Evolutionary conservation across 2,888 invertebrate genomes (phyloP).

Genomic region (Aphodius granarius): DNA sequence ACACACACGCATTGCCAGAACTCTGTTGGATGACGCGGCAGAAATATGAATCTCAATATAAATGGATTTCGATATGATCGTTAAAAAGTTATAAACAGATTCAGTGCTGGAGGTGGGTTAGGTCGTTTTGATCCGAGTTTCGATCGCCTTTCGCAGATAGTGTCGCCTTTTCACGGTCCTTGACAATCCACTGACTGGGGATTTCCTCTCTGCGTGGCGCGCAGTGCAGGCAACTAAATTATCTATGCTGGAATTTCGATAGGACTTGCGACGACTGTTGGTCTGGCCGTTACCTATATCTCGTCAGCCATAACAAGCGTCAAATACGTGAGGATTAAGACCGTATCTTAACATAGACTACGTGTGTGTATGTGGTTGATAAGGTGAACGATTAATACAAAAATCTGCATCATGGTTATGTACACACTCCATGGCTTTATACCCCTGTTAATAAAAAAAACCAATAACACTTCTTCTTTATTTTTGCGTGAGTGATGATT

Average conservation of each 20-base stretch:
- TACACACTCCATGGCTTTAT: not conserved
- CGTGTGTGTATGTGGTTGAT: not conserved
- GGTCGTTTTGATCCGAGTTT: not conserved
- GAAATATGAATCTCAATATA: constrained; percentile 10
- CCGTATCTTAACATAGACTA: not conserved
- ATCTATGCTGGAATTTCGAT: constrained; percentile 10
- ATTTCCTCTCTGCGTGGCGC: not conserved
- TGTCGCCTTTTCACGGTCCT: constrained; percentile 1
- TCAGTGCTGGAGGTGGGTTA: not conserved
- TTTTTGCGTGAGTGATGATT: not conserved
- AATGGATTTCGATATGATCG: constrained; percentile 14
- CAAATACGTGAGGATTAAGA: not conserved
- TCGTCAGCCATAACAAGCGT: not conserved
- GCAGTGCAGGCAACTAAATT: not conserved
- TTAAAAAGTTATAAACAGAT: constrained; percentile 7
- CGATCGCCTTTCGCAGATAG: constrained; percentile 3
- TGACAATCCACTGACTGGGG: not conserved
- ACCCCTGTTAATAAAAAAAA: no score
- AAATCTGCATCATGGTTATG: not conserved
- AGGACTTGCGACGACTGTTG: not conserved
- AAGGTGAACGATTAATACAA: not conserved
- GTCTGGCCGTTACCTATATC: not conserved
- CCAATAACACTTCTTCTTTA: not conserved
- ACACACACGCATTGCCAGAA: not conserved
- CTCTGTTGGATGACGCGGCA: constrained; percentile 1